Evolutionary conservation across 2,113 vertebrate genomes (phyloP).

Genomic region (Istiophorus platypterus): DNA sequence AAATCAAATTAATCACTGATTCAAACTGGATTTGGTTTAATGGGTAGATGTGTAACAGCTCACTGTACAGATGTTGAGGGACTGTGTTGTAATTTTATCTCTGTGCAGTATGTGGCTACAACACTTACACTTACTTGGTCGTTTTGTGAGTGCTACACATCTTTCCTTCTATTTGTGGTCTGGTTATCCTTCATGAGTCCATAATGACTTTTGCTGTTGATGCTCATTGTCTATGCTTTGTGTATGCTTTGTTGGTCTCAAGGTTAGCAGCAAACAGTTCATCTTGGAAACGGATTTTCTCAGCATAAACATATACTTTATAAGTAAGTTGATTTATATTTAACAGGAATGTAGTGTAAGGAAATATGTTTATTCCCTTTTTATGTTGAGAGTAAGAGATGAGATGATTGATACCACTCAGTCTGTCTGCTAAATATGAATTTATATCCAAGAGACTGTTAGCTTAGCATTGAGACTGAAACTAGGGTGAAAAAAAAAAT

Average conservation of each 20-base stretch:
- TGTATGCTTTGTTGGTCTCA: neutral
- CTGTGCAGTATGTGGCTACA: neutral
- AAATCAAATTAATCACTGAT: slow-evolving; percentile 10
- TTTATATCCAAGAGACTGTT: neutral
- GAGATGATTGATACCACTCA: too few species aligned
- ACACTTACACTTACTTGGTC: neutral
- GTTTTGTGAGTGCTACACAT: neutral
- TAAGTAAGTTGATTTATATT: too few species aligned
- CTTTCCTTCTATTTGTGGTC: neutral
- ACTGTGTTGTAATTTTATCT: neutral
- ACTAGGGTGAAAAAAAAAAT: too few species aligned
- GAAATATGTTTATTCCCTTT: neutral
- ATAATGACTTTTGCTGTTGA: neutral
- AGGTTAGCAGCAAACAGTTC: neutral
- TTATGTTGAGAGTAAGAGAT: too few species aligned
- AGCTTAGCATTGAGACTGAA: neutral
- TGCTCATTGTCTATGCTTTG: neutral
- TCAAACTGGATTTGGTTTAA: neutral
- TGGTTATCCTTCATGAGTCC: neutral
- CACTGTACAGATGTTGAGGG: neutral
- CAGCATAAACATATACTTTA: too few species aligned
- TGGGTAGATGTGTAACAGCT: neutral
- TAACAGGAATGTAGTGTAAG: neutral
- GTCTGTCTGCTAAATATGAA: too few species aligned
- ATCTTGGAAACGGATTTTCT: too few species aligned